phyloP scores from a whole-genome alignment of 1,140 invertebrate genomes.

The Aphidius gifuensis region DNA sequence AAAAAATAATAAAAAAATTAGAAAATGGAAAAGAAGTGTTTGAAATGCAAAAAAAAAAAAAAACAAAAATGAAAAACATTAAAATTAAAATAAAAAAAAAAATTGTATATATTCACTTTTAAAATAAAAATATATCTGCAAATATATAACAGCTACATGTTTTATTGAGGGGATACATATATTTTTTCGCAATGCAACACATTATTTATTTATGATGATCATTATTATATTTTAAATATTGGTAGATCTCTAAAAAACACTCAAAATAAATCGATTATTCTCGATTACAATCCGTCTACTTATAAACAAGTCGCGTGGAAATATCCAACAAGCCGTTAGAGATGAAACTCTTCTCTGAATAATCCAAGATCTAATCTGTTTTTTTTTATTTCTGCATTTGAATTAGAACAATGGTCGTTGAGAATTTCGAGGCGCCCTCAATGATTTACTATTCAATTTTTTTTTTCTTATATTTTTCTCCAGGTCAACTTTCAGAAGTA shows the following conservation, averaged over 20 bases:
- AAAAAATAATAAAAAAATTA: constrained; percentile 3
- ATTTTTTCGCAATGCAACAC: background rate
- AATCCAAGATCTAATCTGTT: constrained; percentile 34
- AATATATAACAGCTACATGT: no score
- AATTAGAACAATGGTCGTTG: constrained; percentile 42
- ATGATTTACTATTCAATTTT: no score
- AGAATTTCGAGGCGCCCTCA: constrained; percentile 24
- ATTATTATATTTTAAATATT: background rate
- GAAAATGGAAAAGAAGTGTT: background rate
- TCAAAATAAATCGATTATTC: constrained; percentile 11
- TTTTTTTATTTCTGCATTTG: constrained; percentile 27
- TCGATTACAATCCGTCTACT: constrained; percentile 8
- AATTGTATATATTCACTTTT: no score
- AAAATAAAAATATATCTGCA: no score
- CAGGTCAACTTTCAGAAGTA: no score
- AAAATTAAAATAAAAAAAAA: no score
- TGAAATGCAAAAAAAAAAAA: no score
- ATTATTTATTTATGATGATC: background rate
- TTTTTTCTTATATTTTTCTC: no score
- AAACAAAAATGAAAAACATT: no score
- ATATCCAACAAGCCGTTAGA: constrained; percentile 5
- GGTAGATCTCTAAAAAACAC: background rate
- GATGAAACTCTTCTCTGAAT: constrained; percentile 5
- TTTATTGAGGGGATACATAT: no score
- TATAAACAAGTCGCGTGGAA: constrained; percentile 5